Percentiles rank a stretch among this genome's conserved stretches.
phyloP scores from a whole-genome alignment of 1,140 invertebrate genomes.

The Scaptomyza graminum region DNA sequence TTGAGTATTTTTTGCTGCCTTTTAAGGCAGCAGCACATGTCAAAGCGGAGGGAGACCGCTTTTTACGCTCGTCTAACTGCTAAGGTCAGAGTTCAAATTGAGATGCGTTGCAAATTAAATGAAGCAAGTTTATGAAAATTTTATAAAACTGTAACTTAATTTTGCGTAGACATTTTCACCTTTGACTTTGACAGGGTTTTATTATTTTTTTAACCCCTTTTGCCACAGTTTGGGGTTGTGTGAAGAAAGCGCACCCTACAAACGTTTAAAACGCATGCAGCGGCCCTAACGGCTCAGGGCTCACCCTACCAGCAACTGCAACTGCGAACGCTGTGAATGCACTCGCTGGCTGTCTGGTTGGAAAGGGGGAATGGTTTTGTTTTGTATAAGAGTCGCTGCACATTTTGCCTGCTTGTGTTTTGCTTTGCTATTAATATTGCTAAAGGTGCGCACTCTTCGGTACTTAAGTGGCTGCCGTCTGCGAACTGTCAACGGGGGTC shows the following conservation, averaged over 20 bases:
- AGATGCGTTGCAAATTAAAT: slow-evolving; percentile 63
- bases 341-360: slow-evolving; percentile 35
- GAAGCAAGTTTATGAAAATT: slow-evolving; percentile 14
- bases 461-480: slow-evolving; percentile 80
- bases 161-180: slow-evolving; percentile 1
- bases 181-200: background rate
- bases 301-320: slow-evolving; percentile 6
- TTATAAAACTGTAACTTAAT: slow-evolving; percentile 19
- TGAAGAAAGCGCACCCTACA: background rate
- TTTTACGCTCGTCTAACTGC: slow-evolving; percentile 6
- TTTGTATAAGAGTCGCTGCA: slow-evolving; percentile 10
- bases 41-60: slow-evolving; percentile 28
- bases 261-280: slow-evolving; percentile 27
- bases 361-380: background rate
- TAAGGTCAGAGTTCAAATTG: slow-evolving; percentile 55
- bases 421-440: slow-evolving; percentile 74
- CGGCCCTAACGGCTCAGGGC: background rate
- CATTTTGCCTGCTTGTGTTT: slow-evolving; percentile 40
- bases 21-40: slow-evolving; percentile 55
- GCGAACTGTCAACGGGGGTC: slow-evolving; percentile 75
- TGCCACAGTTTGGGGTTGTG: slow-evolving; percentile 1
- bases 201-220: slow-evolving; percentile 26
- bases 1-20: slow-evolving; percentile 41
- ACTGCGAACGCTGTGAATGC: slow-evolving; percentile 36
- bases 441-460: slow-evolving; percentile 77